Evolutionary conservation across 2,888 invertebrate genomes (phyloP), one percentile per base, ranked within the genome.

Genomic region (Conus canariensis): DNA sequence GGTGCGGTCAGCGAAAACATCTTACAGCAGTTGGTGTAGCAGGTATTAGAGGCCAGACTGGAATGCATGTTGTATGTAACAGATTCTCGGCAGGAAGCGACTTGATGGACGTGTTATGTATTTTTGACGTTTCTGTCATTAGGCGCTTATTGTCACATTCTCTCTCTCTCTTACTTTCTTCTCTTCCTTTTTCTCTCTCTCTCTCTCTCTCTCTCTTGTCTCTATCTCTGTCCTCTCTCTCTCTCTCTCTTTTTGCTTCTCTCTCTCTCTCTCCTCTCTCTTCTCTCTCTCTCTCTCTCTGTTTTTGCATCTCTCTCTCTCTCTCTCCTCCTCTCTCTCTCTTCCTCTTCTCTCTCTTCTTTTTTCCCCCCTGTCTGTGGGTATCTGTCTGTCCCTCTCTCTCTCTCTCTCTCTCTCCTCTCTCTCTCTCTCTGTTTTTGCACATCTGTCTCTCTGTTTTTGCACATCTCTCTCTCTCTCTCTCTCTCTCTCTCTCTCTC

Each of bases 281-380:
- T 64, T 85, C 56, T 70, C 89, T 89, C 89, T 67, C 59, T 83
- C 64, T 89, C 85, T 85, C 64, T 64, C 59, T 70, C 89, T 85
- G 22, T 56, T 67, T 89, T 56, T 56, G 0, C 7, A 25, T 70
- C 9, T n/a, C 70, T 60, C 9, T 45, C 12, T 64, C 8, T 7
- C 6, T 30, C 0, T 30, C 9, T 30, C 6, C 25, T 30, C 30
- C 77, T 77, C 77, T 77, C 30, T 77, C 77, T 30, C 3, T 77
- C 3, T 30, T 2, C 30, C 10, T 30, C 3, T 7, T 10, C 22
- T 2, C 3, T 0, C 1, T 0, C 30, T 0, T 2, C 9, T 30
- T 6, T 10, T 6, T 30, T 6, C 14, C 9, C 30, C 9, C 14
- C 9, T 30, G 25, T 77, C 9, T 30, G 16, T 30, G 9, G 7